Percentiles rank a stretch among this genome's conserved stretches.
phyloP scores from a whole-genome alignment of 2,797 vertebrate genomes.

The Pelodytes ibericus region DNA sequence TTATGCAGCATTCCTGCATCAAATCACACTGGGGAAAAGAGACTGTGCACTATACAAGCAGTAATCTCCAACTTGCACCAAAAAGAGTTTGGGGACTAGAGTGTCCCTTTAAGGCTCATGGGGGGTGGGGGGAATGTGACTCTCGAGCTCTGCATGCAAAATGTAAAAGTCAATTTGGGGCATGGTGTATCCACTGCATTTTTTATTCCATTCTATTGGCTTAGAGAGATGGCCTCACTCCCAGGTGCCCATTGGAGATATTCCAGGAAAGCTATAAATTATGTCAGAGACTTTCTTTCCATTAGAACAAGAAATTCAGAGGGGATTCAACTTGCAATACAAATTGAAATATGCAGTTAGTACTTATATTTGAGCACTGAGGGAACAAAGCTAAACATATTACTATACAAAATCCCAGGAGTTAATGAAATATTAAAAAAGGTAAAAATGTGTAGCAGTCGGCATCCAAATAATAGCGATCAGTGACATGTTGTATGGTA shows the following conservation, averaged over 20 bases:
- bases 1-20: no score
- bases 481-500: no score
- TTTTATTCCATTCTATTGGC: not conserved
- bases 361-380: not conserved
- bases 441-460: not conserved
- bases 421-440: slow-evolving; percentile 1
- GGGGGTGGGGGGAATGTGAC: not conserved
- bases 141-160: not conserved
- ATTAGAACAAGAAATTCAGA: not conserved
- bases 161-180: not conserved
- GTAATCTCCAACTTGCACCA: no score
- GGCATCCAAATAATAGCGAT: no score
- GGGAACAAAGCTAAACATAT: not conserved
- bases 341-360: not conserved
- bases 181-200: not conserved
- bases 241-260: not conserved
- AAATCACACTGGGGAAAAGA: no score
- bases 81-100: no score
- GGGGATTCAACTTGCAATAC: slow-evolving; percentile 1
- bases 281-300: not conserved
- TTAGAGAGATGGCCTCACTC: not conserved
- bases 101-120: not conserved
- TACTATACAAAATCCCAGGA: not conserved
- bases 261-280: not conserved
- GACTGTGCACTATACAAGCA: no score